Base-by-base conservation (phyloP, 2,113 vertebrate genomes). In the Variabilichromis moorii region DNA sequence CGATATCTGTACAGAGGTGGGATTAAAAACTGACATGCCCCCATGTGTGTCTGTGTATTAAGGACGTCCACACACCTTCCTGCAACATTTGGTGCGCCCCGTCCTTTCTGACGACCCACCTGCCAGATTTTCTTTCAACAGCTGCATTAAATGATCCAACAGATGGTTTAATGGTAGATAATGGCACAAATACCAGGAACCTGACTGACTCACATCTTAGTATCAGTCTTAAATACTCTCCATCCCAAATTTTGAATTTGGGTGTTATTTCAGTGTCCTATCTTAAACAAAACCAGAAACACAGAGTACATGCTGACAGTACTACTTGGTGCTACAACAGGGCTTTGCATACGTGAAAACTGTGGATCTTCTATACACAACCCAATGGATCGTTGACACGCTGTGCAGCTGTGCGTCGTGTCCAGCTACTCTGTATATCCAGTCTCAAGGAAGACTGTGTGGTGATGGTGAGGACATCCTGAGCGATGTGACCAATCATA, bases 281-380 rank as follows among this genome's bases (percentile, higher is more conserved):
- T 33, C 0, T 57, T 57, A 61, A 61, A 61, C 57, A 31, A 61
- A 61, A 10, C 26, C 0, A 33, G 9, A 33, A 66, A 8, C 31
- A 66, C 7, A 19, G 33, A 37, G 17, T n/a, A 37, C 4, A 37
- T 66, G 31, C 3, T 66, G 33, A 66, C 31, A 35, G 31, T 0
- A n/a, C 1, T 35, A n/a, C 28, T 40, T 3, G 35, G 19, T 68
- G 63, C 19, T 21, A 5, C n/a, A 68, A 3, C 33, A 68, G 33
- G 35, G 19, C 19, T 68, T 40, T 40, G 33, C 12, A 71, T 40
- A 1, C 2, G 5, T 40, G 12, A 66, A 35, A 35, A 37, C 6
- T 7, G 0, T 11, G 33, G 10, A 5, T 66, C 31, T 12, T 35
- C 31, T n/a, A 7, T 35, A 1, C 0, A 8, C 17, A 66, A 19